These are phyloP conservation scores for Stenolophus ochropezus DNA, from an alignment of 2,888 invertebrate species.

Conservation along the genomic window DNA sequence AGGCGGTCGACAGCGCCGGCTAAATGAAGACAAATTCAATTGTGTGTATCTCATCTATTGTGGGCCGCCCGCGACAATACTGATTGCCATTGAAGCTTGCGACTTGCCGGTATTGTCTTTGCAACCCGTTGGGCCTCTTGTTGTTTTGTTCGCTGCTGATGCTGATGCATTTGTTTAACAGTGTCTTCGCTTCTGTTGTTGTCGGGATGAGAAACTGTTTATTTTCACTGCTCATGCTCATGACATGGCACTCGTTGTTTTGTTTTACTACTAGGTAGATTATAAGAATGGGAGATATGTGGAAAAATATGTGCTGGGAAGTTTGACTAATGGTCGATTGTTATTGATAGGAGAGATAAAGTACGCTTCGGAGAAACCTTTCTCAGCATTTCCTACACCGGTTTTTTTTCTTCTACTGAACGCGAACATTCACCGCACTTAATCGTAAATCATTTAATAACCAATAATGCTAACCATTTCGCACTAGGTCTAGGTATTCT, in stretches of 20 bases:
- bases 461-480: too few relatives aligned
- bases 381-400: not conserved
- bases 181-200: conserved; percentile 43
- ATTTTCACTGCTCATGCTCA: conserved; percentile 19
- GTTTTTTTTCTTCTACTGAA: not conserved
- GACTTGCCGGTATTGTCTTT: conserved; percentile 58
- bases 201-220: conserved; percentile 8
- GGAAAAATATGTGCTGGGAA: not conserved
- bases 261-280: conserved; percentile 9
- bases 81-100: conserved; percentile 69
- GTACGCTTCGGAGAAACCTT: not conserved
- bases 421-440: not conserved
- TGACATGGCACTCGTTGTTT: conserved; percentile 11
- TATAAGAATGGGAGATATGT: not conserved
- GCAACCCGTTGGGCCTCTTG: conserved; percentile 15
- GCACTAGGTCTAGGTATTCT: too few relatives aligned
- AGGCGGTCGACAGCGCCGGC: conserved; percentile 70
- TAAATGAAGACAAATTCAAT: conserved; percentile 74
- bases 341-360: conserved; percentile 6
- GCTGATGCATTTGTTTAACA: conserved; percentile 23
- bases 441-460: too few relatives aligned
- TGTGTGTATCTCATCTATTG: conserved; percentile 67
- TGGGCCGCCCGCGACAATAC: conserved; percentile 63
- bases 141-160: conserved; percentile 31
- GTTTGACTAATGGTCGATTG: conserved; percentile 21